These are phyloP conservation scores for Drosophila navojoa DNA, from an alignment of 1,140 invertebrate species.

Conservation along the genomic window DNA sequence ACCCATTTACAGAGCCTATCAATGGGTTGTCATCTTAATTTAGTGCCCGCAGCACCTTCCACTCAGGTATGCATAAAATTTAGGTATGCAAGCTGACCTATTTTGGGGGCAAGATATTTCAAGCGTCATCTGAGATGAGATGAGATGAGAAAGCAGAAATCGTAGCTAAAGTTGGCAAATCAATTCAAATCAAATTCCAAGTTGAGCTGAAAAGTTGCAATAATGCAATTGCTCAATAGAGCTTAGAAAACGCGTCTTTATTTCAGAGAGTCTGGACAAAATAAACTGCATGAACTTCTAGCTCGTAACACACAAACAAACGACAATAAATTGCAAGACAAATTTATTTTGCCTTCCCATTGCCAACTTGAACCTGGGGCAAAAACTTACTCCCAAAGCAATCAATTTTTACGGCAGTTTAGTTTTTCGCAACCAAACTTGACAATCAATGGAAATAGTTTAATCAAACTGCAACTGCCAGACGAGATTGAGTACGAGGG, in stretches of 20 bases:
- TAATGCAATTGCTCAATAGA: slow-evolving; percentile 42
- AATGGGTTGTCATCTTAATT: slow-evolving; percentile 35
- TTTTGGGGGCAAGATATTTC: slow-evolving; percentile 13
- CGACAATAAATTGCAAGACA: slow-evolving; percentile 49
- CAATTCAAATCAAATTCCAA: slow-evolving; percentile 42
- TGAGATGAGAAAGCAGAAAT: neutral
- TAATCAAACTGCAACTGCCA: slow-evolving; percentile 47
- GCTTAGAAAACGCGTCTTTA: slow-evolving; percentile 35
- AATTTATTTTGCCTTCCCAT: slow-evolving; percentile 40
- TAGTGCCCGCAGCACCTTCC: slow-evolving; percentile 10
- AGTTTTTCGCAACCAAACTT: slow-evolving; percentile 44
- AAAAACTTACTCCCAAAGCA: slow-evolving; percentile 42
- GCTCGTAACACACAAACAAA: slow-evolving; percentile 25
- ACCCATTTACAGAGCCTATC: neutral
- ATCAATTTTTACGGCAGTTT: slow-evolving; percentile 62
- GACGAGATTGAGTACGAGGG: neutral
- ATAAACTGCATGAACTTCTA: slow-evolving; percentile 44
- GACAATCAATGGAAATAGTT: slow-evolving; percentile 62
- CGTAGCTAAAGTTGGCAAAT: slow-evolving; percentile 19
- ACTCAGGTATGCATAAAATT: slow-evolving; percentile 40
- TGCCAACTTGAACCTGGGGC: slow-evolving; percentile 32
- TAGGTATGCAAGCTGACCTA: slow-evolving; percentile 41
- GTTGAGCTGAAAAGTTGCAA: slow-evolving; percentile 15
- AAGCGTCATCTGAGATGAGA: neutral
- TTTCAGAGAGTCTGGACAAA: slow-evolving; percentile 30